A percentile compares a stretch with the other conserved stretches of the same genome.
Evolutionary conservation across 2,113 vertebrate species (phyloP).

Genomic region (Haemorhous mexicanus): DNA sequence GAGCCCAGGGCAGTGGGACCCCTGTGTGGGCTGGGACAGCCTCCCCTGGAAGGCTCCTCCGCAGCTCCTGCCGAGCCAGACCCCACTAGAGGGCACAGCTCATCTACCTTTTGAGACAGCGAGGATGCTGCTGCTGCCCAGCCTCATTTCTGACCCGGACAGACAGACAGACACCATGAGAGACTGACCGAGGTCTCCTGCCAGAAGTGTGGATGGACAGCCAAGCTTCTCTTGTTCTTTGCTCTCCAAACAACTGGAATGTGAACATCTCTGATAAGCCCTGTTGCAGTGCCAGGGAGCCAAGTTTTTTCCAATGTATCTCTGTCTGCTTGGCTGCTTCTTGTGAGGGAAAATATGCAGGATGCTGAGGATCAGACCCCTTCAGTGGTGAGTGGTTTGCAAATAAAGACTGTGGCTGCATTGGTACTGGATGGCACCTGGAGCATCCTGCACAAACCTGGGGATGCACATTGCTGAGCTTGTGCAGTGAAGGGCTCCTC

Average conservation of each 20-base stretch:
- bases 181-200: background rate
- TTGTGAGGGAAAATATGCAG: background rate
- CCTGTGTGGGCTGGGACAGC: background rate
- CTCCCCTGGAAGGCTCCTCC: background rate
- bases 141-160: background rate
- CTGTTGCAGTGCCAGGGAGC: background rate
- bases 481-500: background rate
- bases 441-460: background rate
- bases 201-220: background rate
- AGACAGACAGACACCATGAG: background rate
- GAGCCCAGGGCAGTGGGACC: fast-evolving
- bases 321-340: background rate
- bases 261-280: fast-evolving
- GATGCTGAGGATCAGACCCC: background rate
- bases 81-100: slow-evolving; percentile 49
- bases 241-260: background rate
- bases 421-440: fast-evolving
- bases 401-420: background rate
- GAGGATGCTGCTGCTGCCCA: background rate
- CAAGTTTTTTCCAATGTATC: background rate
- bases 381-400: background rate
- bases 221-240: background rate
- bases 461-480: background rate
- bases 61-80: background rate
- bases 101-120: background rate